A percentile compares a stretch with the other conserved stretches of the same genome.
Conservation (phyloP, 2,797 vertebrate species). For the Syndactyla subalaris region DNA sequence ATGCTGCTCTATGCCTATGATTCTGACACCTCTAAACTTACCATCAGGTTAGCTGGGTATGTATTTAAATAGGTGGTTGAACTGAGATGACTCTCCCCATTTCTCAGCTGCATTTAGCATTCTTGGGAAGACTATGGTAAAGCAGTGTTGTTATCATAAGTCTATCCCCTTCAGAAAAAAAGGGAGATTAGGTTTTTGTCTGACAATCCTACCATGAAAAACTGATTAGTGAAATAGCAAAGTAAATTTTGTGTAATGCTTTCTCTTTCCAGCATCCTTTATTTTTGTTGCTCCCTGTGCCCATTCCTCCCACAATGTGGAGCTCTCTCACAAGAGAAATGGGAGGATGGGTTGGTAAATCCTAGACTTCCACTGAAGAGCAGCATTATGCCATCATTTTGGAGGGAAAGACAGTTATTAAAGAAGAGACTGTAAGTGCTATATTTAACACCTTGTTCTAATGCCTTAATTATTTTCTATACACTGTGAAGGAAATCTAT, state of each 20-base stretch:
- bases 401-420: not conserved
- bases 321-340: conserved; percentile 32
- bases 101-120: not conserved
- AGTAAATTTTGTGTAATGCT: not conserved
- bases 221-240: not conserved
- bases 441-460: not conserved
- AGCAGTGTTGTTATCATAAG: not conserved
- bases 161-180: not conserved
- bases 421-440: not conserved
- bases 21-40: not conserved
- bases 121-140: not conserved
- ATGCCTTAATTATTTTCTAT: not conserved
- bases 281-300: not conserved
- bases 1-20: not conserved
- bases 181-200: not conserved
- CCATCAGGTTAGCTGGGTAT: not conserved
- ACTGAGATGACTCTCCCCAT: not conserved
- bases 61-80: not conserved
- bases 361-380: not conserved
- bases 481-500: not conserved
- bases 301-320: not conserved
- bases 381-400: not conserved
- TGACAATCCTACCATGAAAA: not conserved
- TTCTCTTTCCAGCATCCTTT: not conserved
- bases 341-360: not conserved